Percentiles rank a stretch among this genome's conserved stretches.
phyloP scores from a whole-genome alignment of 2,888 invertebrate species.

The Sesamia inferens region DNA sequence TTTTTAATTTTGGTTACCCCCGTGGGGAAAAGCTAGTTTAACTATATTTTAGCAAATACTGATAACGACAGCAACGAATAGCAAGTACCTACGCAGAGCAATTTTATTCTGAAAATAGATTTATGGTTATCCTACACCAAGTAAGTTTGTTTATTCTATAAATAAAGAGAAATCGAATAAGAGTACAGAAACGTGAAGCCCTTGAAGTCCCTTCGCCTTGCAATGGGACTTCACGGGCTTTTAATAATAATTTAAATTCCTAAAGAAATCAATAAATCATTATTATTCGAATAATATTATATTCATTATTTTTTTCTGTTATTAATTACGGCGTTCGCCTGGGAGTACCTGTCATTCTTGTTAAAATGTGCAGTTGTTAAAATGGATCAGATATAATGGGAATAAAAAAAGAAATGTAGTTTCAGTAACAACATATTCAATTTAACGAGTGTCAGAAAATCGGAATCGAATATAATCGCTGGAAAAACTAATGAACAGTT shows the following conservation, averaged over 20 bases:
- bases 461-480: background rate
- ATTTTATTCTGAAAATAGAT: background rate
- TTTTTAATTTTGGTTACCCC: too few relatives aligned
- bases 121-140: background rate
- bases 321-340: background rate
- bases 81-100: background rate
- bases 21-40: background rate
- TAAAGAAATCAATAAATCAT: background rate
- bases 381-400: background rate
- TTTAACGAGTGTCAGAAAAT: constrained; percentile 16
- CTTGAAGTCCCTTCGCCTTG: too few relatives aligned
- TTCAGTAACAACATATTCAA: background rate
- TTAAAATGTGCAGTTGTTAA: constrained; percentile 1
- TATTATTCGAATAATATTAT: background rate
- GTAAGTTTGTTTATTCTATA: background rate
- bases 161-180: too few relatives aligned
- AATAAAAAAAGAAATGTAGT: constrained; percentile 5
- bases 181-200: too few relatives aligned
- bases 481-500: background rate
- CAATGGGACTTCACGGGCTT: too few relatives aligned
- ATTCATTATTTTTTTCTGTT: background rate
- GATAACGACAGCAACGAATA: background rate
- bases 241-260: too few relatives aligned
- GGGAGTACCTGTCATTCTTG: background rate
- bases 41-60: background rate